Evolutionary conservation across 2,888 invertebrate species (phyloP).

Genomic region (Acanthoscelides obtectus): DNA sequence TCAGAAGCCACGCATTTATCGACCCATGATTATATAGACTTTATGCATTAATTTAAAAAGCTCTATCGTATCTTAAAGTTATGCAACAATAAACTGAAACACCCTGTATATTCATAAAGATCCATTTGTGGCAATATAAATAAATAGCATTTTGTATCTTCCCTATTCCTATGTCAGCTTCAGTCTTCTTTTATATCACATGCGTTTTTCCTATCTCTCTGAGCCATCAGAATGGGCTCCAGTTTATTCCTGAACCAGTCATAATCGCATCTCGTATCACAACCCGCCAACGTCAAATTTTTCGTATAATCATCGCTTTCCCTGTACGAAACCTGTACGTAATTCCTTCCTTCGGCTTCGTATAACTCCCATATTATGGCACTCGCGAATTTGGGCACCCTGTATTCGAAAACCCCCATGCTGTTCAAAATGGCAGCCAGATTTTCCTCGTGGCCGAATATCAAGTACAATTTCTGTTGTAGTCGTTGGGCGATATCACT

Average conservation of each 20-base stretch:
- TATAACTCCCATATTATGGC: constrained; percentile 68
- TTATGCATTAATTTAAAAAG: too few species aligned
- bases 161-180: too few species aligned
- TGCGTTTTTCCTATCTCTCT: constrained; percentile 1
- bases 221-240: constrained; percentile 39
- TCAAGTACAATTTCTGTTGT: constrained; percentile 59
- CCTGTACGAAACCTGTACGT: constrained; percentile 54
- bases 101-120: too few species aligned
- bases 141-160: too few species aligned
- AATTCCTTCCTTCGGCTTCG: constrained; percentile 29
- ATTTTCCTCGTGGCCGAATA: constrained; percentile 78
- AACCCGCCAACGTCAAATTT: constrained; percentile 60
- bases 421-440: constrained; percentile 68
- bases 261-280: constrained; percentile 61
- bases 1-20: too few species aligned
- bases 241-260: constrained; percentile 54
- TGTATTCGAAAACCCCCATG: constrained; percentile 62
- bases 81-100: too few species aligned
- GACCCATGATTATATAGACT: too few species aligned
- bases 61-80: too few species aligned
- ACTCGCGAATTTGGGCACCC: constrained; percentile 64
- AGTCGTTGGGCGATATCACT: constrained; percentile 5
- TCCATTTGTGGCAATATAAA: too few species aligned
- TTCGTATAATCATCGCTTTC: constrained; percentile 57
- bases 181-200: background rate